A percentile compares a stretch with the other conserved stretches of the same genome.
Conservation (phyloP, 2,888 invertebrate species). For the Pammene fasciana region DNA sequence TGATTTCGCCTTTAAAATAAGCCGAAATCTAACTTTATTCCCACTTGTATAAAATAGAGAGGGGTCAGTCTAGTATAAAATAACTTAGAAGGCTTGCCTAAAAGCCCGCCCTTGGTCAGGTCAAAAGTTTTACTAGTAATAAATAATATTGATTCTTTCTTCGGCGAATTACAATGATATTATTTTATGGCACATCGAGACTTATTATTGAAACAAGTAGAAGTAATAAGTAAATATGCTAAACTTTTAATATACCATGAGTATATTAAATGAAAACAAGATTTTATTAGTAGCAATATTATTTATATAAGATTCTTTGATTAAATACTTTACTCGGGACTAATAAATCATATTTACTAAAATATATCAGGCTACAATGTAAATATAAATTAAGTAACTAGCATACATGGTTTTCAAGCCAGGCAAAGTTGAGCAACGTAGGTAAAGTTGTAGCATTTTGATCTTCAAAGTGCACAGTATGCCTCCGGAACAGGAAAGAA, state of each 20-base stretch:
- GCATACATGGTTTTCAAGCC: no score
- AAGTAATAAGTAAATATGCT: slow-evolving; percentile 6
- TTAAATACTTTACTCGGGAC: background rate
- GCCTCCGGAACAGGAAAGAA: no score
- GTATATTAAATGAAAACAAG: background rate
- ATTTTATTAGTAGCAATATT: background rate
- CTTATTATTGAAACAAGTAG: slow-evolving; percentile 11
- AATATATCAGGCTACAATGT: no score
- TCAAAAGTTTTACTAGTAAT: slow-evolving; percentile 3
- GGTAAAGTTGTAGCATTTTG: no score
- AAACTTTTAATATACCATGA: slow-evolving; percentile 19
- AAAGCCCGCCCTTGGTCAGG: slow-evolving; percentile 1
- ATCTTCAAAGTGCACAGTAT: no score
- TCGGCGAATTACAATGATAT: background rate
- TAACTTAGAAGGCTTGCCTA: background rate
- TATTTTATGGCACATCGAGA: slow-evolving; percentile 10
- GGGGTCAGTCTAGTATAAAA: background rate
- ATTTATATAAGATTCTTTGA: background rate
- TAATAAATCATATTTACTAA: no score
- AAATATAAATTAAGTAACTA: no score
- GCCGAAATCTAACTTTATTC: background rate
- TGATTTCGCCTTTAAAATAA: background rate
- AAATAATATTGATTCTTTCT: slow-evolving; percentile 5
- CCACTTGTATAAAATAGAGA: slow-evolving; percentile 2
- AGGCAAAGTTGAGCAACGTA: no score